Percentiles rank a stretch among this genome's conserved stretches.
These are phyloP conservation scores for Eidolon dupreanum DNA, from an alignment of 2,797 vertebrate genomes.

Conservation along the genomic window DNA sequence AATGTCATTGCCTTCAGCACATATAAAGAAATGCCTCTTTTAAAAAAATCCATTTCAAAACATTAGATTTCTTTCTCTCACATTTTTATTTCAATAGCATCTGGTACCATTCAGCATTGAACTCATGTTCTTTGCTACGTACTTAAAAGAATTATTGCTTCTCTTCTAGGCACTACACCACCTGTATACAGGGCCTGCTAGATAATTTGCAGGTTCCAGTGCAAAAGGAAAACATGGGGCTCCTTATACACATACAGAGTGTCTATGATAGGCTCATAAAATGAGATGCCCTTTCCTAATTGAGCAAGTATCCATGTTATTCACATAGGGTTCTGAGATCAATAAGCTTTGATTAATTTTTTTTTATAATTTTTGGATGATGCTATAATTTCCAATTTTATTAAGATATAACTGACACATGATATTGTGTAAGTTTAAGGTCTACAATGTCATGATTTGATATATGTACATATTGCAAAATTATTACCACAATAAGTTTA, in stretches of 20 bases:
- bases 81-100: not conserved
- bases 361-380: not conserved
- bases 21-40: not conserved
- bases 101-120: not conserved
- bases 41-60: not conserved
- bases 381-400: not conserved
- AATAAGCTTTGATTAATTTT: not conserved
- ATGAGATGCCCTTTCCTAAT: not conserved
- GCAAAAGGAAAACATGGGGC: not conserved
- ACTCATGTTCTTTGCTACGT: not conserved
- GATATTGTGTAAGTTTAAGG: not conserved
- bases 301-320: not conserved
- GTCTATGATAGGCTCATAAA: not conserved
- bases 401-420: too few relatives aligned
- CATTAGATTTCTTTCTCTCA: not conserved
- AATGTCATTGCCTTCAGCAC: not conserved
- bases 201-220: not conserved
- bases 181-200: not conserved
- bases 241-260: not conserved
- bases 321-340: not conserved
- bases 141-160: not conserved
- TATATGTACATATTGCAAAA: too few relatives aligned
- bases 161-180: not conserved
- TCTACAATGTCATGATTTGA: not conserved
- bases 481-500: too few relatives aligned